Percentiles rank a stretch among this genome's conserved stretches.
These are phyloP conservation scores for Australoheros facetus DNA, from an alignment of 2,797 vertebrate genomes.

Conservation along the genomic window DNA sequence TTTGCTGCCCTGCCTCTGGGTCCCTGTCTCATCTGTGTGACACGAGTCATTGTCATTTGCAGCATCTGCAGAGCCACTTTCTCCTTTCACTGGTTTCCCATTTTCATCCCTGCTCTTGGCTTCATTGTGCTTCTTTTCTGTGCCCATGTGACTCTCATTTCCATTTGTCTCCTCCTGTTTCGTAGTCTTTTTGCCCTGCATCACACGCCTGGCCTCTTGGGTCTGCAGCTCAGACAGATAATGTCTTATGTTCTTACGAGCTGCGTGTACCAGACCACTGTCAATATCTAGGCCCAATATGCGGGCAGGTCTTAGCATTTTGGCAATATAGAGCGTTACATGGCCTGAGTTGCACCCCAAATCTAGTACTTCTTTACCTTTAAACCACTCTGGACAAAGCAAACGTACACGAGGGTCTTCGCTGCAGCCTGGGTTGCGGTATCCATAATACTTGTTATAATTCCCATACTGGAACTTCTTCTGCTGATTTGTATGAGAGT, in stretches of 20 bases:
- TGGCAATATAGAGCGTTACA: constrained; percentile 90
- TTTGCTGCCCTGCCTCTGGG: constrained; percentile 41
- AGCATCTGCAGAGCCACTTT: constrained; percentile 33
- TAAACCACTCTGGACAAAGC: constrained; percentile 89
- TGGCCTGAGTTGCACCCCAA: constrained; percentile 94
- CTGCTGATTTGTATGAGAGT: constrained; percentile 57
- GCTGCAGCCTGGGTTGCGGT: constrained; percentile 87
- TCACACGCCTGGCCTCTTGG: constrained; percentile 69
- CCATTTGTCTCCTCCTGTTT: constrained; percentile 49
- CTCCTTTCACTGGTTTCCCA: constrained; percentile 45
- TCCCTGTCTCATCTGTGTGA: constrained; percentile 39
- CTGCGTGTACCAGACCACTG: constrained; percentile 83
- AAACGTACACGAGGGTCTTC: constrained; percentile 85
- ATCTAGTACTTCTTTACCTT: constrained; percentile 88
- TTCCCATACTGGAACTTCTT: constrained; percentile 93
- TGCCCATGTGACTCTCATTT: constrained; percentile 41
- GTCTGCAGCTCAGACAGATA: constrained; percentile 87
- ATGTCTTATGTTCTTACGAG: constrained; percentile 92
- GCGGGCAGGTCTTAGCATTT: constrained; percentile 82
- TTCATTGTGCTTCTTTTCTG: constrained; percentile 51
- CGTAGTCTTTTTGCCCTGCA: constrained; percentile 43
- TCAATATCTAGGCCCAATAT: constrained; percentile 93
- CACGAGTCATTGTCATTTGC: constrained; percentile 47
- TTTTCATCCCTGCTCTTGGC: constrained; percentile 55
- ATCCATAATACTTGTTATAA: constrained; percentile 95